Percentiles rank a stretch among this genome's conserved stretches.
Evolutionary conservation across 2,113 vertebrate species (phyloP).

Genomic region (Ochotona curzoniae): DNA sequence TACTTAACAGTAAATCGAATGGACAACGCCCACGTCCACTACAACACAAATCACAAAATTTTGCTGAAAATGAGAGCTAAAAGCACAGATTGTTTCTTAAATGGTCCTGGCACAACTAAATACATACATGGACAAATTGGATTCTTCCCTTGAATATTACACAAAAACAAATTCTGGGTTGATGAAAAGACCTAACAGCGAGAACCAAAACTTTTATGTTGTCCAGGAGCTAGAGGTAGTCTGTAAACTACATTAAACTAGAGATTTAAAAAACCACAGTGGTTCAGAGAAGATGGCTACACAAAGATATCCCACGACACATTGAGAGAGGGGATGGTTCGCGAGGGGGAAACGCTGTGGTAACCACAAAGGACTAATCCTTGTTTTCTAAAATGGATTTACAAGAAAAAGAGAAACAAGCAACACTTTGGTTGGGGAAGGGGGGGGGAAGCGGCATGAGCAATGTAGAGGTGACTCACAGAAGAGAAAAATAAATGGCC

Average conservation of each 20-base stretch:
- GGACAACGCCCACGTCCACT: not conserved
- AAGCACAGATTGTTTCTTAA: not conserved
- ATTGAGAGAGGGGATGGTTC: not conserved
- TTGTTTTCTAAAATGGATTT: constrained; percentile 32
- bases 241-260: not conserved
- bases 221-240: not conserved
- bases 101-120: not conserved
- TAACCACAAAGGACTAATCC: constrained; percentile 15
- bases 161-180: constrained; percentile 12
- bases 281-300: not conserved
- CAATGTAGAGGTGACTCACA: constrained; percentile 19
- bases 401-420: not conserved
- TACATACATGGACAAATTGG: not conserved
- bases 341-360: not conserved
- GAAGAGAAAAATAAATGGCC: constrained; percentile 57
- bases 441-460: not conserved
- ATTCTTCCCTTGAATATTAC: not conserved
- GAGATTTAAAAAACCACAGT: not conserved
- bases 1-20: not conserved
- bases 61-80: not conserved
- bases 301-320: not conserved
- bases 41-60: not conserved
- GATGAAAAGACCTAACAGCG: not conserved
- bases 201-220: constrained; percentile 34
- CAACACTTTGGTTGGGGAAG: not conserved